Percentiles rank a stretch among this genome's conserved stretches.
phyloP scores from a whole-genome alignment of 2,113 vertebrate genomes.

The Lates calcarifer region DNA sequence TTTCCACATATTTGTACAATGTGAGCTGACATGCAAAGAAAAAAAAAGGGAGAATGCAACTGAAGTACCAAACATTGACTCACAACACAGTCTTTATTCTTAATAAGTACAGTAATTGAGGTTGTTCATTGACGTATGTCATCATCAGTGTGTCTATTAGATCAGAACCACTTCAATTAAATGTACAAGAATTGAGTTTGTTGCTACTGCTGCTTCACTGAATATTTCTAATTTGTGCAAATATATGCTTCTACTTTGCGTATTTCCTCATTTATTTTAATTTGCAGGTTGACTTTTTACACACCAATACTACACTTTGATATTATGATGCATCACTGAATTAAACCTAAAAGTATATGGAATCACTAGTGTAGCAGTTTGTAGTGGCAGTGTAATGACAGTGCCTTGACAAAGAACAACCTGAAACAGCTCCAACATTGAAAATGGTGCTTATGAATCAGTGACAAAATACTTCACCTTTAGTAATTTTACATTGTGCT shows the following conservation, averaged over 20 bases:
- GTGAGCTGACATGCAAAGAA: constrained; percentile 10
- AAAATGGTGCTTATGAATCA: too few relatives aligned
- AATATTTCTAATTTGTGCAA: too few relatives aligned
- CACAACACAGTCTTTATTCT: not conserved
- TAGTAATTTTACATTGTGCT: not conserved
- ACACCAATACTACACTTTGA: not conserved
- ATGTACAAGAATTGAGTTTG: not conserved
- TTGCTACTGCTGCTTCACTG: not conserved
- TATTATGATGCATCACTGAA: not conserved
- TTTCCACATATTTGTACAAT: constrained; percentile 18
- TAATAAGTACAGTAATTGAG: not conserved
- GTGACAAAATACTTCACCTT: too few relatives aligned
- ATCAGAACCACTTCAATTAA: not conserved
- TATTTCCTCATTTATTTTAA: not conserved
- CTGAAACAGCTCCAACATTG: too few relatives aligned
- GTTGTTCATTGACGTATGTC: not conserved
- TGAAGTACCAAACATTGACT: not conserved
- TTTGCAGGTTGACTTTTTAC: not conserved
- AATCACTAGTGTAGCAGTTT: too few relatives aligned
- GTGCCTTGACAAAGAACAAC: too few relatives aligned
- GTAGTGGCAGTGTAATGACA: too few relatives aligned
- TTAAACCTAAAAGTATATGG: too few relatives aligned
- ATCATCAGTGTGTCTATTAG: not conserved
- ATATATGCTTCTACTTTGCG: not conserved
- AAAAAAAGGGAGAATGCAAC: not conserved